Conservation (phyloP, 2,113 vertebrate genomes). For the Candoia aspera region DNA sequence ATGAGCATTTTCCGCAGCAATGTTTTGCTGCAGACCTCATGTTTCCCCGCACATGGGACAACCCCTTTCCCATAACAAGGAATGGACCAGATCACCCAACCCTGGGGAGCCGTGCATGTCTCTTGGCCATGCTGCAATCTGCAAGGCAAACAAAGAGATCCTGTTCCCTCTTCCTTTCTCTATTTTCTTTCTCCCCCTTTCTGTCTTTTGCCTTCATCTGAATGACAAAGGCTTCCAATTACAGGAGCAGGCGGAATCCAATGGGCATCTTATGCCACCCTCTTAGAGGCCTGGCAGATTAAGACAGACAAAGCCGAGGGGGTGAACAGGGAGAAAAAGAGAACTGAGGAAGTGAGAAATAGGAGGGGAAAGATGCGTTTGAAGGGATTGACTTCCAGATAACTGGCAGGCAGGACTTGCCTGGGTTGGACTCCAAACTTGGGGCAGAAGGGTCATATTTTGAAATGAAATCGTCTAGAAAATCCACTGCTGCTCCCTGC, state of each 20-base stretch:
- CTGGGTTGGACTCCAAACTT: slow-evolving; percentile 46
- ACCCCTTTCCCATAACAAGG: background rate
- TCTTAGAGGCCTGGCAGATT: slow-evolving; percentile 45
- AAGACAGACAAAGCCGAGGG: slow-evolving; percentile 46
- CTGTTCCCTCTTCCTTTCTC: background rate
- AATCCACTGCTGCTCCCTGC: slow-evolving; percentile 57
- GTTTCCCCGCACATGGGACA: background rate
- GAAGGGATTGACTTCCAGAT: slow-evolving; percentile 44
- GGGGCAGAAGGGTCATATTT: slow-evolving; percentile 57
- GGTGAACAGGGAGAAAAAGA: too few species aligned
- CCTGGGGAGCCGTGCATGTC: background rate
- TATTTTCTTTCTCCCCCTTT: background rate
- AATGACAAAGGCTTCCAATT: slow-evolving; percentile 65
- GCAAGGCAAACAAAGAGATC: background rate
- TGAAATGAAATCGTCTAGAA: slow-evolving; percentile 67
- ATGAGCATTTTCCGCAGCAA: background rate
- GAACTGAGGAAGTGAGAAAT: background rate
- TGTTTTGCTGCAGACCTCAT: background rate
- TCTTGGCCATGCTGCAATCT: background rate
- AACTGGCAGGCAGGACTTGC: slow-evolving; percentile 23
- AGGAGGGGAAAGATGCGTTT: slow-evolving; percentile 34
- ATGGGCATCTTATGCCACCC: slow-evolving; percentile 44
- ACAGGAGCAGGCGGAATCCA: slow-evolving; percentile 38
- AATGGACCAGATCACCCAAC: background rate
- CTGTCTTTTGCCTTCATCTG: slow-evolving; percentile 18